These are phyloP conservation scores for Cotesia congregata DNA, from an alignment of 2,888 invertebrate genomes.

Conservation along the genomic window DNA sequence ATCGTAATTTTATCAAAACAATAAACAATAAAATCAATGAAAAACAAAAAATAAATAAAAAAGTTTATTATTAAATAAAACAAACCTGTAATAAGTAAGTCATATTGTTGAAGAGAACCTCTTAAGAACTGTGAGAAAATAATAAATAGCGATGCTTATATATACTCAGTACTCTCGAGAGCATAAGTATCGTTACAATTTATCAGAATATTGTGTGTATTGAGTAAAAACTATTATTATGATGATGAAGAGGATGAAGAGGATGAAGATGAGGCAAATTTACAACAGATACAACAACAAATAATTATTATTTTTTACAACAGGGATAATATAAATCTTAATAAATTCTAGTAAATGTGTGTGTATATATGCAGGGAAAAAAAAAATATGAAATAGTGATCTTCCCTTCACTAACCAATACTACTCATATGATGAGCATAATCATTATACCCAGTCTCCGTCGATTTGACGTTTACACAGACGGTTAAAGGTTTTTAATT, in stretches of 20 bases:
- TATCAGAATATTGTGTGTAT: constrained; percentile 56
- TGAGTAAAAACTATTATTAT: constrained; percentile 43
- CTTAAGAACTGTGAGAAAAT: constrained; percentile 64
- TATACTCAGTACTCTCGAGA: constrained; percentile 52
- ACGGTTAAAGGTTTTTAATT: constrained; percentile 62
- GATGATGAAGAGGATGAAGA: background rate
- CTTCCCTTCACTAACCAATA: constrained; percentile 61
- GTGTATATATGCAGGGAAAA: constrained; percentile 45
- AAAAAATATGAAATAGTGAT: constrained; percentile 54
- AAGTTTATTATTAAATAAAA: constrained; percentile 23
- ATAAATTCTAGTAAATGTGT: background rate
- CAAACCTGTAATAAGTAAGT: constrained; percentile 62
- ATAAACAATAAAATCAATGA: no score
- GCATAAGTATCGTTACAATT: constrained; percentile 66
- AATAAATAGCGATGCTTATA: constrained; percentile 64
- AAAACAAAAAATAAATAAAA: constrained; percentile 14
- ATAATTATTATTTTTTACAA: constrained; percentile 43
- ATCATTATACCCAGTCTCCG: constrained; percentile 10
- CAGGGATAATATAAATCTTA: background rate
- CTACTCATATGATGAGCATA: constrained; percentile 8
- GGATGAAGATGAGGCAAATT: constrained; percentile 30
- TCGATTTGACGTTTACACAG: constrained; percentile 35
- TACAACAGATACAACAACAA: constrained; percentile 37
- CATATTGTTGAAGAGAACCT: constrained; percentile 64
- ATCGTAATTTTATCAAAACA: no score